These are phyloP conservation scores for Echinometra lucunter DNA, from an alignment of 53 echinoderm and acorn worm species.

Conservation along the genomic window DNA sequence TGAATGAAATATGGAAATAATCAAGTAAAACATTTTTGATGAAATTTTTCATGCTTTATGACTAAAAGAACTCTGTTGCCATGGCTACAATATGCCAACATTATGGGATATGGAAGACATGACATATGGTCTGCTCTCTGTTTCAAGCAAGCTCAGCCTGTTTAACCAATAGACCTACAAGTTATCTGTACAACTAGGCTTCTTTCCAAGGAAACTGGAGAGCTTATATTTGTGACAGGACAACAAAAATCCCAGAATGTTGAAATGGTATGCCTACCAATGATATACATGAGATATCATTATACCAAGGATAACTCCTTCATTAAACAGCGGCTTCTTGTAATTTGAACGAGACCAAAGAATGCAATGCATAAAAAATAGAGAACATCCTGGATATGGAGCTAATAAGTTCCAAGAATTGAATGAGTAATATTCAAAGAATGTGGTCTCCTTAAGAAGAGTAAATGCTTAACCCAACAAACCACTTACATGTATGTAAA, in stretches of 20 bases:
- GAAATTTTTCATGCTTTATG: too few species aligned
- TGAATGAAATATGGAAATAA: background rate
- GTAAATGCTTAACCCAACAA: conserved; percentile 8
- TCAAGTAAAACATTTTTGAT: background rate
- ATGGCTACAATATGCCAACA: background rate
- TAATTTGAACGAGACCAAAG: background rate
- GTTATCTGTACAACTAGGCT: too few species aligned
- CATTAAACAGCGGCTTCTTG: too few species aligned
- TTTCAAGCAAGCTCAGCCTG: background rate
- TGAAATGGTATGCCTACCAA: background rate
- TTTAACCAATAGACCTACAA: background rate
- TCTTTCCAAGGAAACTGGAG: too few species aligned
- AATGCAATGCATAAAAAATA: background rate
- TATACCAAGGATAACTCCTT: background rate
- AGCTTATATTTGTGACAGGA: background rate
- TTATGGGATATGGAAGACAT: background rate
- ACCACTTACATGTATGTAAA: conserved; percentile 32
- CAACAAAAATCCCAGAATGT: background rate
- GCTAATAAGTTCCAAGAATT: conserved; percentile 22
- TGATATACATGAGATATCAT: background rate
- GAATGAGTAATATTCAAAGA: conserved; percentile 38
- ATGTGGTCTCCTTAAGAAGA: conserved; percentile 29
- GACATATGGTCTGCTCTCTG: background rate
- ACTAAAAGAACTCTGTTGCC: background rate
- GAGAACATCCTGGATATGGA: background rate